Base-by-base conservation (phyloP, 2,888 invertebrate genomes). In the Ectemnius continuus region DNA sequence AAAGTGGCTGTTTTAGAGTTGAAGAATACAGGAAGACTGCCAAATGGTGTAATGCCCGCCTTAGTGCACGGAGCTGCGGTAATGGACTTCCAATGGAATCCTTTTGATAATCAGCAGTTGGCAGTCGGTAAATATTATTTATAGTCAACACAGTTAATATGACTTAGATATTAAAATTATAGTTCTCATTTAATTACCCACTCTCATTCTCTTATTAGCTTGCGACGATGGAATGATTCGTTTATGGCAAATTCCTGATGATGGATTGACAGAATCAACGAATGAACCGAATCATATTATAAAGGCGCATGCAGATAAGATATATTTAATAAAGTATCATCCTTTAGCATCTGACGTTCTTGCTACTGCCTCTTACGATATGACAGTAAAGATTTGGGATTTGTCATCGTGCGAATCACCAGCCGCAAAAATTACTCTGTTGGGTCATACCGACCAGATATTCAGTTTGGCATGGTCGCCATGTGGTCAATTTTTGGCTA, bases 61-160 rank as follows among this genome's bases (percentile, higher is more conserved):
- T 91, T 99, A 84, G 96, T 98, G 73, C 97, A 98, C 91, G 96
- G 97, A 67, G 95, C 95, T 82, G 95, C 95, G 84, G 94, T 98
- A 48, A 96, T 96, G 93, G 99, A 99, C 92, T 97, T 98, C 91
- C 94, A 95, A 70, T 99, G 97, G 96, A 98, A 98, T 92, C 98
- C 98, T 0, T 98, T 98, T 91, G 93, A 97, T 90, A 93, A 94
- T 81, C 92, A 93, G 65, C 92, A 96, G 65, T 93, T 99, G 74
- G 95, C 97, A 57, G 97, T 97, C 57, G 94, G 94, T 93, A 85
- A 73, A 47, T 26, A 8, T 65, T 26, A 23, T 46, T 57, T 36
- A 14, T 13, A 36, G 11, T 11, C 26, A 1, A 47, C 16, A 52
- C n/a, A 14, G 8, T 52, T 5, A 14, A 52, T 4, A 5, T 14